These are phyloP conservation scores for Toxostoma redivivum DNA, from an alignment of 2,113 vertebrate genomes.

Conservation along the genomic window DNA sequence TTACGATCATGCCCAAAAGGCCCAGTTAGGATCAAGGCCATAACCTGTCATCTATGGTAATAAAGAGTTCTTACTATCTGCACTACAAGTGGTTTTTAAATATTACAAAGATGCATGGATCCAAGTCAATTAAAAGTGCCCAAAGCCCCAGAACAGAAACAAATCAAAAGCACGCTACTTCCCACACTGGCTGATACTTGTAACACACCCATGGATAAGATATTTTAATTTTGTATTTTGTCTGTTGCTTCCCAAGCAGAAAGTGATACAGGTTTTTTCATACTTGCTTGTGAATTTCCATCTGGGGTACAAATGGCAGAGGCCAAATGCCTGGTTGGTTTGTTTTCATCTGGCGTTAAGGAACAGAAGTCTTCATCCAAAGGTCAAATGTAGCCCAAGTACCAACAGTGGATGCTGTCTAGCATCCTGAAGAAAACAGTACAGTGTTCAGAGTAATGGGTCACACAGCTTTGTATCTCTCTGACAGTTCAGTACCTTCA, in stretches of 20 bases:
- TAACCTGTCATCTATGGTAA: neutral
- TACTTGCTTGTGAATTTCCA: neutral
- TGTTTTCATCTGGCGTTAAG: neutral
- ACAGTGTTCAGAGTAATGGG: fast-evolving
- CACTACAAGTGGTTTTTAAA: neutral
- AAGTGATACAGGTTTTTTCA: neutral
- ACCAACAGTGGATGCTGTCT: neutral
- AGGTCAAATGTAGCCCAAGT: neutral
- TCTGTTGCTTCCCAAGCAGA: neutral
- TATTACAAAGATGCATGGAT: neutral
- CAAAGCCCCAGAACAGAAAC: neutral
- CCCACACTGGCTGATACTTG: neutral
- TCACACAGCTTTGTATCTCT: neutral
- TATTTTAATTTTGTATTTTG: neutral
- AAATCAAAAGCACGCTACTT: neutral
- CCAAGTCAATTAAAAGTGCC: neutral
- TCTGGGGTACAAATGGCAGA: neutral
- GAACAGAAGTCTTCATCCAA: neutral
- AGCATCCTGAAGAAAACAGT: neutral
- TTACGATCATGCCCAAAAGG: neutral
- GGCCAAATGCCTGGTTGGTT: neutral
- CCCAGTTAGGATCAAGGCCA: neutral
- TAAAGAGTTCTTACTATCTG: neutral
- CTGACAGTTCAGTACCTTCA: neutral
- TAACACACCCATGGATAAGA: fast-evolving